A percentile compares a stretch with the other conserved stretches of the same genome.
phyloP scores from a whole-genome alignment of 2,113 vertebrate species.

The Rhizomys pruinosus region DNA sequence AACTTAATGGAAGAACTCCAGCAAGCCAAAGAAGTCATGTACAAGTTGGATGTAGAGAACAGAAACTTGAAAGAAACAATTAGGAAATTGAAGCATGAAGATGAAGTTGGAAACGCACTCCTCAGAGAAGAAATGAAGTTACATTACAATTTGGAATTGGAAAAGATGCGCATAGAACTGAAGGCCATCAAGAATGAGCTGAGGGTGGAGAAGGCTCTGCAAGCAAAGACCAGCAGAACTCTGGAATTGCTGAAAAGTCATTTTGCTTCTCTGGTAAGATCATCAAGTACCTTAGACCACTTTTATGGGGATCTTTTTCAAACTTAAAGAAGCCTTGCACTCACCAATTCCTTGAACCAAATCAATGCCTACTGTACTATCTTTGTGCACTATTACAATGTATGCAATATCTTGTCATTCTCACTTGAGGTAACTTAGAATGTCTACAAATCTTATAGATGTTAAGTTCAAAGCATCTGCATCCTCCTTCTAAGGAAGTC shows the following conservation, averaged over 20 bases:
- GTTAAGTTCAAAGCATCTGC: conserved; percentile 18
- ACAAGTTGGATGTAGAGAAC: conserved; percentile 73
- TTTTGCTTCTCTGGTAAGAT: neutral
- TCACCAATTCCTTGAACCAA: conserved; percentile 48
- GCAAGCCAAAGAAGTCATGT: conserved; percentile 73
- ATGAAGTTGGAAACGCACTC: conserved; percentile 27
- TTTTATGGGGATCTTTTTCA: neutral
- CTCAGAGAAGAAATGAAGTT: conserved; percentile 63
- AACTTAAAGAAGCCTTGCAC: conserved; percentile 46
- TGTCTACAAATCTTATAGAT: neutral
- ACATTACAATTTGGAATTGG: conserved; percentile 54
- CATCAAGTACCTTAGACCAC: neutral
- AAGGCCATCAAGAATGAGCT: conserved; percentile 70
- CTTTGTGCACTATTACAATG: conserved; percentile 32
- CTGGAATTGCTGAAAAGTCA: conserved; percentile 69
- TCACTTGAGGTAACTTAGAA: conserved; percentile 38
- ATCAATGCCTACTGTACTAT: conserved; percentile 55
- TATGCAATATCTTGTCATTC: neutral
- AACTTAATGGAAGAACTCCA: conserved; percentile 70
- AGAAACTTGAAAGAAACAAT: conserved; percentile 65
- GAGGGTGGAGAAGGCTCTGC: conserved; percentile 61
- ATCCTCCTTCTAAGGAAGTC: conserved; percentile 57
- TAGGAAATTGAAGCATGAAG: conserved; percentile 61
- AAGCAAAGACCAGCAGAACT: conserved; percentile 45
- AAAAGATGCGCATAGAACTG: conserved; percentile 57